These are phyloP conservation scores for Virgularia gustaviana DNA, from an alignment of 92 coral and sea anemone species.

Conservation along the genomic window DNA sequence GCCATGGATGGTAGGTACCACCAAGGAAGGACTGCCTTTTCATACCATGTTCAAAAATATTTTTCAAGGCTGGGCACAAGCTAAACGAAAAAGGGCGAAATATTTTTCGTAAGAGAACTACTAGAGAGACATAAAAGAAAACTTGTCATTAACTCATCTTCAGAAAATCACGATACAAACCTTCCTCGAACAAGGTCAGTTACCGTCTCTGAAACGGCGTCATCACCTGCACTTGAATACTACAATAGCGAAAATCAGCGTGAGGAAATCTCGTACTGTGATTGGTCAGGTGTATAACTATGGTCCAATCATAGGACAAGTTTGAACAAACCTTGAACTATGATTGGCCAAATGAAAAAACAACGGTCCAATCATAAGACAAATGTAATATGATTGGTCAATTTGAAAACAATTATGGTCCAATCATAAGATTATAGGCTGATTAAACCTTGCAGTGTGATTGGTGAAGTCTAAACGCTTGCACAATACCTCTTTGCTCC, in stretches of 20 bases:
- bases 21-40: conserved; percentile 92
- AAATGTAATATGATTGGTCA: too few relatives aligned
- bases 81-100: conserved; percentile 44
- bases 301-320: too few relatives aligned
- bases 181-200: conserved; percentile 97
- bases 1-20: conserved; percentile 98
- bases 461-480: background rate
- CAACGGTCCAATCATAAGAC: too few relatives aligned
- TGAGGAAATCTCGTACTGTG: too few relatives aligned
- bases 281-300: too few relatives aligned
- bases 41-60: conserved; percentile 94
- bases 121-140: background rate
- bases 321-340: too few relatives aligned
- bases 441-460: too few relatives aligned
- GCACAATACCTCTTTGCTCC: conserved; percentile 91
- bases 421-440: too few relatives aligned
- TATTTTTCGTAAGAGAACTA: background rate
- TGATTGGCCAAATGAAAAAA: too few relatives aligned
- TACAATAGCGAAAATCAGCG: conserved; percentile 17
- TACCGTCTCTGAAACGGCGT: conserved; percentile 93
- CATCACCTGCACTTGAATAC: conserved; percentile 98
- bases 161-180: conserved; percentile 58
- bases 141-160: background rate
- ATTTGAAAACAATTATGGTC: too few relatives aligned
- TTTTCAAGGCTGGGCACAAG: conserved; percentile 88